Evolutionary conservation across 2,888 invertebrate genomes (phyloP).

Genomic region (Caenorhabditis imperialis): DNA sequence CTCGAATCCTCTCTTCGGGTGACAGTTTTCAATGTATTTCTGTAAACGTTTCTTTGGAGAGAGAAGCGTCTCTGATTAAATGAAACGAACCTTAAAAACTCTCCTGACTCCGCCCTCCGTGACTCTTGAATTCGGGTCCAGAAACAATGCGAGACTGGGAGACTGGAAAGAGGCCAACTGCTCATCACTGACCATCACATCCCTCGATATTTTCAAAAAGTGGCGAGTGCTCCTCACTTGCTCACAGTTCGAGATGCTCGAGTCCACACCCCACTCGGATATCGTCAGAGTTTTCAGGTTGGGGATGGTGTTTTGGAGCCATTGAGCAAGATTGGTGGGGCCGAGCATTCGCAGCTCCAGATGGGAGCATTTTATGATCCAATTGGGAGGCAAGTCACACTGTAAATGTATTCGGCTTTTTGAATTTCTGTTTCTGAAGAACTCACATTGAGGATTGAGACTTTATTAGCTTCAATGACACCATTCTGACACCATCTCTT

Average conservation of each 20-base stretch:
- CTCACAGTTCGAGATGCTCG: background rate
- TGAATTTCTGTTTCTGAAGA: too few relatives aligned
- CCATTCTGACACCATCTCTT: background rate
- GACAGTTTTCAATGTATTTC: too few relatives aligned
- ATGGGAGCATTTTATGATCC: constrained; percentile 8
- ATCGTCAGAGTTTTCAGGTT: constrained; percentile 8
- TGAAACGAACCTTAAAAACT: too few relatives aligned
- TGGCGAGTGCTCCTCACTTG: constrained; percentile 6
- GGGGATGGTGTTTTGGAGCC: constrained; percentile 19
- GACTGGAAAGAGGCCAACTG: constrained; percentile 4
- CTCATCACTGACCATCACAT: constrained; percentile 10
- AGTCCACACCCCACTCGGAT: background rate
- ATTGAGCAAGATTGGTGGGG: background rate
- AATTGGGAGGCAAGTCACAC: too few relatives aligned
- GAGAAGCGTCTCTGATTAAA: too few relatives aligned
- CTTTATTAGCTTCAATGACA: background rate
- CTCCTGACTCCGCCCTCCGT: constrained; percentile 7
- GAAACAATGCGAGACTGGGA: background rate
- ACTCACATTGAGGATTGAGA: constrained; percentile 21
- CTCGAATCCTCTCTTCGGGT: too few relatives aligned
- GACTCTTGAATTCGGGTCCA: constrained; percentile 1
- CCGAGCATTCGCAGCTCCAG: constrained; percentile 23
- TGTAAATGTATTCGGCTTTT: too few relatives aligned
- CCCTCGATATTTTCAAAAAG: background rate
- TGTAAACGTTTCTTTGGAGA: too few relatives aligned